Base-by-base conservation (phyloP, 2,113 vertebrate genomes). In the Anarrhichthys ocellatus region DNA sequence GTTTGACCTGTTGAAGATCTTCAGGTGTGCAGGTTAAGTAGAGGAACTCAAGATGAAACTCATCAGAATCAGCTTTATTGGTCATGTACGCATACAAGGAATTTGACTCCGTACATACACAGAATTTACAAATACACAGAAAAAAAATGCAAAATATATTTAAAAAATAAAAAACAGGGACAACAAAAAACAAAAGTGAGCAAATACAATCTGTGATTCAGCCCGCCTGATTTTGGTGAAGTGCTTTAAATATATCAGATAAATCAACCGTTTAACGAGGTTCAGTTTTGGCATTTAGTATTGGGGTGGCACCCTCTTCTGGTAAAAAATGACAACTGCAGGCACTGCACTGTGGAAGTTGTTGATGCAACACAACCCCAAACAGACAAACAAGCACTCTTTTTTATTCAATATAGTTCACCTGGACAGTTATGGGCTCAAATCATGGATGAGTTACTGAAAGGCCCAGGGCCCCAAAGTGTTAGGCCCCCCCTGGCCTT, bases 1-100 rank as follows among this genome's bases (percentile, higher is more conserved):
- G n/a, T 64, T 61, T 78, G 68, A 82, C 81, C 67, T 70, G 34
- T n/a, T 22, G 48, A 9, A 46, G 58, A 70, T 69, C 72, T 56
- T 2, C 74, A 63, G 46, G 72, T 32, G 61, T 48, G 48, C 42
- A 6, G 27, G 22, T 32, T 34, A 73, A 34, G 17, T 22, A 1
- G 5, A 20, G 36, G 5, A 46, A 22, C 11, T 20, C 1, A 1
- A 29, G 3, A 70, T 58, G 29, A 8, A 75, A 48, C 22, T 27
- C 52, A 6, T 1, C 32, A 32, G 32, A 32, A 32, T 32, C 32
- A 32, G 32, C 32, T 32, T 32, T 32, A 32, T 32, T 32, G 32
- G 32, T 4, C 32, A 32, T 32, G 32, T 32, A 32, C 32, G 4
- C 32, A 32, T 32, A 32, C 32, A 32, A 3, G 32, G 32, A 32